Base-by-base conservation (phyloP, 2,888 invertebrate species). In the Chironomus riparius region DNA sequence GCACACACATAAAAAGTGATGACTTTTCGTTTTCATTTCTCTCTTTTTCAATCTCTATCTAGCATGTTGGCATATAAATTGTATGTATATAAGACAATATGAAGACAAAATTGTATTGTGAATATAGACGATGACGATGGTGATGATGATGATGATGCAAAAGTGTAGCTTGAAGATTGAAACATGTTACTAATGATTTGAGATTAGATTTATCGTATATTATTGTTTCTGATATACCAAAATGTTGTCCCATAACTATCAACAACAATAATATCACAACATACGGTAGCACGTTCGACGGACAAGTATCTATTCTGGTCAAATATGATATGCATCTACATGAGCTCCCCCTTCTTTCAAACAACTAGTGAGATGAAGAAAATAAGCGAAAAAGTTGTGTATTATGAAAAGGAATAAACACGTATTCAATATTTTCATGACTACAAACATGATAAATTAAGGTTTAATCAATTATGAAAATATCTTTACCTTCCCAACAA, bases 121-220 rank as follows among this genome's bases (percentile, higher is more conserved):
- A 38, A 38, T 38, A 38, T 38, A 38, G 38, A 38, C 38, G 38
- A 38, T 38, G 38, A 38, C 38, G 38, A 18, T 15, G 56, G 18
- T 56, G 56, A 56, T 56, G 50, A 50, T 50, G 56, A 56, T 68
- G 68, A 68, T 24, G 21, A 68, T 28, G 28, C 68, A 68, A 28
- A 56, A 56, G 56, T 56, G 15, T 56, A 18, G n/a, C 15, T 18
- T 18, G 56, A 73, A 73, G 73, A 70, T 70, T 73, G 73, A 73
- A 73, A 73, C 73, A 73, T 73, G 73, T 73, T 73, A 73, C 73
- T 73, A 73, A 73, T 73, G 73, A 62, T 73, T 73, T 47, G 18
- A 73, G 73, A 73, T 73, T 73, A 62, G 62, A 73, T 73, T 73
- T 62, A 73, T 73, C 61, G 73, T 65, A 56, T 65, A 70, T 70